Percentiles rank a stretch among this genome's conserved stretches.
Evolutionary conservation across 2,888 invertebrate species (phyloP).

Genomic region (Oscheius sp.): DNA sequence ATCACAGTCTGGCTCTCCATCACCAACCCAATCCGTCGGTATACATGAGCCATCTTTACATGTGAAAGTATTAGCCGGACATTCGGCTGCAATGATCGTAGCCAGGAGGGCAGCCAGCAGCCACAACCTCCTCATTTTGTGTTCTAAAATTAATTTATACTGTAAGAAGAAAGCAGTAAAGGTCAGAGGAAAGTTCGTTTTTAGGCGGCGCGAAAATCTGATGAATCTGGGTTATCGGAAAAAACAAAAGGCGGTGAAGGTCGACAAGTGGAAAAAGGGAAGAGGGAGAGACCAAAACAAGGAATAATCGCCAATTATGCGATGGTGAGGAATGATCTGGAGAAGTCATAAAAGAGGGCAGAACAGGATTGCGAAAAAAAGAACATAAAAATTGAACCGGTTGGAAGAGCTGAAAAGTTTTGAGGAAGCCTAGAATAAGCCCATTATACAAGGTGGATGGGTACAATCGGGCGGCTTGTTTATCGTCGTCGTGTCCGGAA

Average conservation of each 20-base stretch:
- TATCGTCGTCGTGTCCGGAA: neutral
- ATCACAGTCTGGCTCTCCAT: constrained; percentile 70
- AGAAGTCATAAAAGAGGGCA: neutral
- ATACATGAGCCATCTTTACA: constrained; percentile 69
- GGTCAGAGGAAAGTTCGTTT: neutral
- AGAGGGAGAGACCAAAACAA: neutral
- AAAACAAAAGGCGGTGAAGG: neutral
- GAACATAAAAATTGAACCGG: neutral
- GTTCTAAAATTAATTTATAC: neutral
- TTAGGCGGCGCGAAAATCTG: neutral
- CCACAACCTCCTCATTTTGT: constrained; percentile 24
- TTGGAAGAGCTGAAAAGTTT: neutral
- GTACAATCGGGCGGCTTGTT: too few species aligned
- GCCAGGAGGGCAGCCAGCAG: constrained; percentile 20
- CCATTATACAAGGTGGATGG: neutral
- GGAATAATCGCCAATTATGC: too few species aligned
- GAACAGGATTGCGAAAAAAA: neutral
- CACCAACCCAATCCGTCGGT: constrained; percentile 68
- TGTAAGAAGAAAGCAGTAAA: neutral
- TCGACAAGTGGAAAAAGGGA: neutral
- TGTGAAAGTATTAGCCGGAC: constrained; percentile 66
- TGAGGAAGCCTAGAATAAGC: neutral
- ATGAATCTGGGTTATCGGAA: neutral
- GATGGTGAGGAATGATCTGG: too few species aligned
- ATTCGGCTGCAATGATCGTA: constrained; percentile 27